Conservation (phyloP, 2,888 invertebrate genomes). For the Acanthoscelides obtectus region DNA sequence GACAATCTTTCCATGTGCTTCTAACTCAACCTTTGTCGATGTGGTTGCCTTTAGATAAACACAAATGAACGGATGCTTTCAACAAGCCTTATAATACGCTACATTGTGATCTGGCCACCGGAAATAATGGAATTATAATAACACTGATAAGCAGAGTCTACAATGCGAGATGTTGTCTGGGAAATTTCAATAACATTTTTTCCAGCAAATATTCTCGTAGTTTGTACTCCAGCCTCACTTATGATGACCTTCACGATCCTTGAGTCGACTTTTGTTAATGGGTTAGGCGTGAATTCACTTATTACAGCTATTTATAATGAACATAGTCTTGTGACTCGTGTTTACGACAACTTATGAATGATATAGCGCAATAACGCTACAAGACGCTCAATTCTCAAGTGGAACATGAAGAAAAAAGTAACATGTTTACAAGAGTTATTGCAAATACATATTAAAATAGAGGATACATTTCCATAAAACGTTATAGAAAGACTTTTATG, state of each 20-base stretch:
- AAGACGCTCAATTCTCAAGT: neutral
- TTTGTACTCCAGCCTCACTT: neutral
- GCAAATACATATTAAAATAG: no score
- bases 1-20: neutral
- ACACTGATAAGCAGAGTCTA: slow-evolving; percentile 7
- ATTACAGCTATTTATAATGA: slow-evolving; percentile 1
- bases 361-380: neutral
- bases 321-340: neutral
- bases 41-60: neutral
- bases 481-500: no score
- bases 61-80: neutral
- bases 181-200: neutral
- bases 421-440: no score
- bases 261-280: neutral
- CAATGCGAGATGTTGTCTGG: slow-evolving; percentile 5
- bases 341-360: neutral
- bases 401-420: neutral
- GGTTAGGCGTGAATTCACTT: neutral
- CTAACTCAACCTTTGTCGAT: neutral
- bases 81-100: neutral
- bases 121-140: slow-evolving; percentile 7
- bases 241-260: neutral
- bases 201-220: neutral
- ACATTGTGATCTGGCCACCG: slow-evolving; percentile 7
- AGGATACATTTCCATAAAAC: no score